Base-by-base conservation (phyloP, 2,113 vertebrate genomes). In the Hyperoodon ampullatus region DNA sequence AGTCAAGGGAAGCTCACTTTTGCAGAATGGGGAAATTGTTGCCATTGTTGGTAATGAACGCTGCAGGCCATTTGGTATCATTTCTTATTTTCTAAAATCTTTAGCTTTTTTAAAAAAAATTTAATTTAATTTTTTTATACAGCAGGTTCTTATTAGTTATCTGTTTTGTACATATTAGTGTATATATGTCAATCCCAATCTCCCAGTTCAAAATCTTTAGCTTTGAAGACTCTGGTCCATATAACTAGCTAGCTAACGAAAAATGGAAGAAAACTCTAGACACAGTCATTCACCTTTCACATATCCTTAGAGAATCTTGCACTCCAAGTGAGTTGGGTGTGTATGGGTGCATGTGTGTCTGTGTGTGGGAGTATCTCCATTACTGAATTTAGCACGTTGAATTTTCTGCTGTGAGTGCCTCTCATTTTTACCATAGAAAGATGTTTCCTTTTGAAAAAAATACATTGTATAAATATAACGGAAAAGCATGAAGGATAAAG, bases 391-490 rank as follows among this genome's bases (percentile, higher is more conserved):
- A 75, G 85, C 63, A 68, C 0, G 0, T 5, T 72, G 39, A 55
- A 39, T 70, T 68, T 96, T 92, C 35, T 95, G 42, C 14, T 28
- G 30, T 33, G 24, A 65, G 21, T 60, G 7, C 23, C 23, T 77
- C 75, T 93, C 16, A 65, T 91, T 91, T 85, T 90, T 35, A 65
- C 23, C 26, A 24, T 12, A 63, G 5, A 90, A 88, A 75, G 35
- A 39, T 6, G 10, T 74, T 93, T 58, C 15, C 81, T 88, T 82
- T 92, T 75, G 87, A 65, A 87, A 87, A 91, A 24, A 47, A 35
- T 81, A 74, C 93, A 85, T 86, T 86, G 39, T 44, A 35, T 26
- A 92, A 91, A 84, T 42, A 95, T 95, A 97, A 94, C 44, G 78
- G 61, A 78, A 70, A 93, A 24, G 28, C 55, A 28, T 50, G 42